Conservation (phyloP, 2,888 invertebrate genomes). For the Dione vanillae region DNA sequence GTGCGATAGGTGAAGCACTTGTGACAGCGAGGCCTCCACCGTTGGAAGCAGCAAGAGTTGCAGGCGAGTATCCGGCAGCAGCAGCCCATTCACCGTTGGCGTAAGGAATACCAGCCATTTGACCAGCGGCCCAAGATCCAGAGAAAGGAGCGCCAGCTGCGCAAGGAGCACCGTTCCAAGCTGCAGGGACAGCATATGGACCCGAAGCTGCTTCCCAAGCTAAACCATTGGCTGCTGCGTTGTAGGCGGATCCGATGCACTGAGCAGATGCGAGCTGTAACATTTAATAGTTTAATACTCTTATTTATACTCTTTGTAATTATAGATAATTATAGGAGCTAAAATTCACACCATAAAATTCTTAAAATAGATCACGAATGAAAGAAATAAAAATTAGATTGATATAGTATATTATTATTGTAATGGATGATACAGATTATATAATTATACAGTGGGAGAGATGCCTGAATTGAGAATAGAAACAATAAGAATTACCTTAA, state of each 20-base stretch:
- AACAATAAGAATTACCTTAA: slow-evolving; percentile 12
- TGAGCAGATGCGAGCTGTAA: slow-evolving; percentile 44
- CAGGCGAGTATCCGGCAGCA: slow-evolving; percentile 9
- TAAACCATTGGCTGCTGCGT: slow-evolving; percentile 23
- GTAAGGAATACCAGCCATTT: not conserved
- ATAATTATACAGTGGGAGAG: too few relatives aligned
- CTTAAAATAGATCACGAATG: too few relatives aligned
- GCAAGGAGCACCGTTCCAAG: slow-evolving; percentile 20
- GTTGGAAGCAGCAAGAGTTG: slow-evolving; percentile 37
- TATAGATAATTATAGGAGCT: too few relatives aligned
- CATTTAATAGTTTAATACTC: not conserved
- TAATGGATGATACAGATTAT: too few relatives aligned
- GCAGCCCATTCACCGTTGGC: slow-evolving; percentile 27
- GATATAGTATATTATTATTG: too few relatives aligned
- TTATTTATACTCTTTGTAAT: not conserved
- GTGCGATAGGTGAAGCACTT: slow-evolving; percentile 56
- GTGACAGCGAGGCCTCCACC: slow-evolving; percentile 48
- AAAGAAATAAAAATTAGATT: too few relatives aligned
- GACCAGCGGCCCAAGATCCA: slow-evolving; percentile 25
- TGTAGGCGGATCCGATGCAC: slow-evolving; percentile 38
- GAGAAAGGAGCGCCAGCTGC: slow-evolving; percentile 4
- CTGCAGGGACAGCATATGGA: slow-evolving; percentile 5
- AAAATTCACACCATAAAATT: too few relatives aligned
- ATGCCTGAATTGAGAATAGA: too few relatives aligned
- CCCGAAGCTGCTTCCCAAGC: slow-evolving; percentile 25